A percentile compares a stretch with the other conserved stretches of the same genome.
phyloP scores from a whole-genome alignment of 2,113 vertebrate genomes.

The Anseranas semipalmata region DNA sequence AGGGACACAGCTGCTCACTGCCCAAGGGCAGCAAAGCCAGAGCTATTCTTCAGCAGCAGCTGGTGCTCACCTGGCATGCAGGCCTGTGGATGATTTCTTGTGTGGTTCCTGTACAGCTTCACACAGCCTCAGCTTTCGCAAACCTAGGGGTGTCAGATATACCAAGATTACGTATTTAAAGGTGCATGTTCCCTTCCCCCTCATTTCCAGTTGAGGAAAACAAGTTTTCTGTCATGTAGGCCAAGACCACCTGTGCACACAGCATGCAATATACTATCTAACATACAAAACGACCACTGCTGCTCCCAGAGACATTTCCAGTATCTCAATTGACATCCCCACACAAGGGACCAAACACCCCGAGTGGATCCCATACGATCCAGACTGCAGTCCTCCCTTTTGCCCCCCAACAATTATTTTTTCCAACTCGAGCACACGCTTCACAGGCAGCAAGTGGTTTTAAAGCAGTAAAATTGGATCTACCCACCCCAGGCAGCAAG shows the following conservation, averaged over 20 bases:
- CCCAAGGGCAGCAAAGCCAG: not conserved
- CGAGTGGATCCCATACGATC: not conserved
- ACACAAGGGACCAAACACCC: no score
- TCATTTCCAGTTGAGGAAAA: not conserved
- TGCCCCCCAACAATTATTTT: no score
- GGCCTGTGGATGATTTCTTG: not conserved
- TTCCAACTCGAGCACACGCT: not conserved
- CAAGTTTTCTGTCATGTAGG: not conserved
- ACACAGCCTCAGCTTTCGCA: not conserved
- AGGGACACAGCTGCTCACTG: not conserved
- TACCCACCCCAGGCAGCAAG: not conserved
- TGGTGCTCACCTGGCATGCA: fast-evolving
- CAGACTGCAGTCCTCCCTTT: no score
- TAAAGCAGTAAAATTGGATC: not conserved
- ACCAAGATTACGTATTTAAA: not conserved
- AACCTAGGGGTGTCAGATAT: not conserved
- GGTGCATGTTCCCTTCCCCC: not conserved
- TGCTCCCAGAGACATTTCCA: not conserved
- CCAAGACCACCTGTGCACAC: no score
- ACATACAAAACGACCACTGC: not conserved
- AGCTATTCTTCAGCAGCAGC: not conserved
- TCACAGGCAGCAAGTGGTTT: not conserved
- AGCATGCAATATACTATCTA: no score
- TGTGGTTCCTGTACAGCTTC: fast-evolving
- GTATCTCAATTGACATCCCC: no score